These are phyloP conservation scores for Geotrupes spiniger DNA, from an alignment of 2,888 invertebrate genomes.

Conservation along the genomic window DNA sequence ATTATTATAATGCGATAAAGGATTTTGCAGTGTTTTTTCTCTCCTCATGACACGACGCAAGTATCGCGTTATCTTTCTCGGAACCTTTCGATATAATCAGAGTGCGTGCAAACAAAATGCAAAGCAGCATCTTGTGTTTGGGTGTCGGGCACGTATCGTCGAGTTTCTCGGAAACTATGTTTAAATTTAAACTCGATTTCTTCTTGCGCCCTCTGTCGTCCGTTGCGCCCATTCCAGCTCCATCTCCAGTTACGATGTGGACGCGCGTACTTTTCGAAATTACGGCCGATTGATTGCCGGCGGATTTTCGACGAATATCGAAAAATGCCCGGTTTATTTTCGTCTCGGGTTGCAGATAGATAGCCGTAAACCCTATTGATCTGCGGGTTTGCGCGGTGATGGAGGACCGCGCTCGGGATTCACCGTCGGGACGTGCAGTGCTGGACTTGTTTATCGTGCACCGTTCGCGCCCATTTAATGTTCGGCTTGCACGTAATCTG, in stretches of 20 bases:
- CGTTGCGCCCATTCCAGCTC: too few species aligned
- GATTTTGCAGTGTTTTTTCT: not conserved
- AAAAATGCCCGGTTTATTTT: too few species aligned
- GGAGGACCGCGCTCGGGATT: conserved; percentile 12
- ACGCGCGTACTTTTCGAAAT: too few species aligned
- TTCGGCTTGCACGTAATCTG: conserved; percentile 25
- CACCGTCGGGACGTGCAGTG: conserved; percentile 25
- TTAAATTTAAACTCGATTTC: too few species aligned
- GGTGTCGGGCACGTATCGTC: conserved; percentile 11
- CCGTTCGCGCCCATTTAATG: conserved; percentile 22
- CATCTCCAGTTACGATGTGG: too few species aligned
- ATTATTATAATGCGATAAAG: too few species aligned
- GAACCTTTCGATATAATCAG: conserved; percentile 7
- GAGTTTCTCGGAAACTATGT: not conserved
- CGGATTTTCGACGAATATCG: too few species aligned
- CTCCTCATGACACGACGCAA: not conserved
- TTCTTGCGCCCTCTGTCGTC: too few species aligned
- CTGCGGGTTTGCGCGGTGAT: not conserved
- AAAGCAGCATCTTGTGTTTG: conserved; percentile 13
- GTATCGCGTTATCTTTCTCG: conserved; percentile 6
- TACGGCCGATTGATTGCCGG: too few species aligned
- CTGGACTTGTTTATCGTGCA: conserved; percentile 25
- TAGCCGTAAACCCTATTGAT: too few species aligned
- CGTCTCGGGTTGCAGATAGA: not conserved
- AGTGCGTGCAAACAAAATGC: conserved; percentile 16